Base-by-base conservation (phyloP, 2,797 vertebrate genomes). In the Microchirus variegatus region DNA sequence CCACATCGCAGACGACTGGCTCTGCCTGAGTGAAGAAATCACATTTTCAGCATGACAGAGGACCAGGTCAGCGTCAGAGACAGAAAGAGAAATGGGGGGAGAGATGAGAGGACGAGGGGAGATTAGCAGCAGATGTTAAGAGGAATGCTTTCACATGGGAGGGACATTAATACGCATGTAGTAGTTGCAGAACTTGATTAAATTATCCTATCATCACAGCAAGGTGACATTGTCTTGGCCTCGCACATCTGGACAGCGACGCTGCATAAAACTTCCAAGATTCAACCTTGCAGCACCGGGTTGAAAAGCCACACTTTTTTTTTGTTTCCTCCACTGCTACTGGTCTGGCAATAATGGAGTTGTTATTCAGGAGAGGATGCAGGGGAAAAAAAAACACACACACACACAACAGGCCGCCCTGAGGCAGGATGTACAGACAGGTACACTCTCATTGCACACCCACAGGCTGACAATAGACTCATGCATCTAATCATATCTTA, bases 151-250 rank as follows among this genome's bases (percentile, higher is more conserved):
- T 47, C 31, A 35, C 53, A 53, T 77, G 69, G 75, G 43, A 53
- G 41, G 63, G 40, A 58, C 75, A 81, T 76, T 52, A 84, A 78
- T 73, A 70, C 48, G 79, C 66, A 72, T 65, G 68, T 70, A 55
- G 37, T 56, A 78, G 82, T 60, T 68, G 73, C 77, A 73, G 63
- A 68, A 69, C 51, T 52, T 82, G 69, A 85, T 88, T 73, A 81
- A 83, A 87, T 87, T 73, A 87, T 83, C 46, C 66, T 31, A 75
- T 85, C 73, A 81, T 69, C 63, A 52, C 53, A 65, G 70, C 75
- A 89, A 89, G 86, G 85, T 89, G 80, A 90, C 86, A 77, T 82
- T 82, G 68, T 67, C 46, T 42, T 68, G 78, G 73, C 73, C 72
- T 69, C 22, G 35, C 62, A 77, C 83, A 85, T 89, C 83, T 89